These are phyloP conservation scores for Thunnus albacares DNA, from an alignment of 2,797 vertebrate genomes.

Conservation along the genomic window DNA sequence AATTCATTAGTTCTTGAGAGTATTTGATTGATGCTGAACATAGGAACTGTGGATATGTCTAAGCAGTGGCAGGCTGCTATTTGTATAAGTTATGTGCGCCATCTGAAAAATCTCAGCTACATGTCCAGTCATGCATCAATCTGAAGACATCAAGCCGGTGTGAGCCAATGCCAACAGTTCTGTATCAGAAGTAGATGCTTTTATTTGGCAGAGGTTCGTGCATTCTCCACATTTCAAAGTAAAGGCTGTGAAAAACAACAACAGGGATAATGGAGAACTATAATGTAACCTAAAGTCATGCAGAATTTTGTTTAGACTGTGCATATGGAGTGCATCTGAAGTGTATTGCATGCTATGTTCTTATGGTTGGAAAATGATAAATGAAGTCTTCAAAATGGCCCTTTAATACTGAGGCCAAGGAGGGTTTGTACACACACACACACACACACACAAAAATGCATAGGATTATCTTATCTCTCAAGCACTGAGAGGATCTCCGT, in stretches of 20 bases:
- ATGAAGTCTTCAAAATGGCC: slow-evolving; percentile 29
- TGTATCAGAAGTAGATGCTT: slow-evolving; percentile 10
- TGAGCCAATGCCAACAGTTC: slow-evolving; percentile 3
- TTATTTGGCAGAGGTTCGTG: slow-evolving; percentile 34
- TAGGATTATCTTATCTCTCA: slow-evolving; percentile 61
- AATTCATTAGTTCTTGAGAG: neutral
- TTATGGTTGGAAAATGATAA: slow-evolving; percentile 37
- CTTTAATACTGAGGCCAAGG: slow-evolving; percentile 23
- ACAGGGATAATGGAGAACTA: slow-evolving; percentile 1
- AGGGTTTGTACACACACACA: slow-evolving; percentile 18
- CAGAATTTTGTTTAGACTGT: slow-evolving; percentile 35
- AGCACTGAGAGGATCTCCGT: slow-evolving; percentile 43
- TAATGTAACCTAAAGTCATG: neutral
- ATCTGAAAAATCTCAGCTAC: slow-evolving; percentile 56
- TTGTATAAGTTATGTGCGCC: slow-evolving; percentile 38
- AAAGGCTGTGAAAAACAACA: slow-evolving; percentile 34
- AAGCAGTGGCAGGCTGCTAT: neutral
- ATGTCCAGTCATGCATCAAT: slow-evolving; percentile 62
- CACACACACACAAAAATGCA: slow-evolving; percentile 18
- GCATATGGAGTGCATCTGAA: slow-evolving; percentile 1
- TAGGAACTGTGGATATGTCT: neutral
- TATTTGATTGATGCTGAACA: neutral
- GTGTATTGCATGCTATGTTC: slow-evolving; percentile 1
- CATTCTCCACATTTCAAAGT: slow-evolving; percentile 22
- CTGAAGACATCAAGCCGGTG: slow-evolving; percentile 33